Conservation (phyloP, 2,797 vertebrate genomes). For the Cyclopterus lumpus region DNA sequence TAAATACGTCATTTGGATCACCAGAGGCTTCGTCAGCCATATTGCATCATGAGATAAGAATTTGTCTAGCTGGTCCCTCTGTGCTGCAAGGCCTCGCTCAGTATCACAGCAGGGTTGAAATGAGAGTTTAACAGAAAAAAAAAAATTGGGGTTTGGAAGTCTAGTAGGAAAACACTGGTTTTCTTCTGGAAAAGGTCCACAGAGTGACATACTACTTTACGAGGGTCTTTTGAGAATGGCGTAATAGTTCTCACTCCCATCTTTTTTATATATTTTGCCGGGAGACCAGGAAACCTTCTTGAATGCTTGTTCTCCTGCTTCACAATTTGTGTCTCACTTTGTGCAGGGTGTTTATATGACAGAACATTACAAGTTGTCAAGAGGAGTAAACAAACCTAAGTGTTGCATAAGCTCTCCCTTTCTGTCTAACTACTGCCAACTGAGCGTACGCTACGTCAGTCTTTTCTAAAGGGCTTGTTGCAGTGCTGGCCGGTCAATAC, state of each 20-base stretch:
- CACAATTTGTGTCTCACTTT: conserved; percentile 30
- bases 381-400: conserved; percentile 44
- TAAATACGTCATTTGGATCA: conserved; percentile 42
- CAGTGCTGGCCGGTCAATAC: conserved; percentile 2
- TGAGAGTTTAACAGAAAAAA: conserved; percentile 66
- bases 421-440: conserved; percentile 5
- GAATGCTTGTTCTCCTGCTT: conserved; percentile 54
- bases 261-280: conserved; percentile 47
- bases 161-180: conserved; percentile 80
- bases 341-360: conserved; percentile 42
- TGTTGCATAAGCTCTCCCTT: conserved; percentile 38
- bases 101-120: conserved; percentile 60
- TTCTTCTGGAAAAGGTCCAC: conserved; percentile 78
- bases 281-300: conserved; percentile 51
- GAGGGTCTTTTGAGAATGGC: conserved; percentile 75
- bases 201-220: conserved; percentile 81
- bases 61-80: conserved; percentile 64
- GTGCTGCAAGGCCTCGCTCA: conserved; percentile 45
- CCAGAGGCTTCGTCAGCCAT: conserved; percentile 54
- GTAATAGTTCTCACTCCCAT: conserved; percentile 77
- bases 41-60: conserved; percentile 72
- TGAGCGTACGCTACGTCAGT: conserved; percentile 3
- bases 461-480: conserved; percentile 6
- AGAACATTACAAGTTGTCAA: conserved; percentile 40
- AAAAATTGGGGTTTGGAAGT: conserved; percentile 77